Evolutionary conservation across 2,797 vertebrate species (phyloP).

Genomic region (Characodon lateralis): DNA sequence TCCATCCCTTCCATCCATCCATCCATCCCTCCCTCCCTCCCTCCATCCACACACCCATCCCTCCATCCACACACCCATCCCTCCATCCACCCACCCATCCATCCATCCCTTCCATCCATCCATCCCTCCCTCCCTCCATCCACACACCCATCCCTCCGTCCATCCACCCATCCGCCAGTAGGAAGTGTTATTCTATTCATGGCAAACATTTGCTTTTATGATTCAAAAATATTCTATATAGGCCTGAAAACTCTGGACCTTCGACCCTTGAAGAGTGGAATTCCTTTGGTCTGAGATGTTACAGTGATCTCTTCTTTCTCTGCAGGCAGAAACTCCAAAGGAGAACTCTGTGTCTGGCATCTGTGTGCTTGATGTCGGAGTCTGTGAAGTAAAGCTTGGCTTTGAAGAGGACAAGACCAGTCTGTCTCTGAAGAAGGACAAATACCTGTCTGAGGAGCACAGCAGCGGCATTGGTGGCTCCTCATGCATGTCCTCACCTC

Average conservation of each 20-base stretch:
- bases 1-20: too few species aligned
- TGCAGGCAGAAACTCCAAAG: slow-evolving; percentile 86
- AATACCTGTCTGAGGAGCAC: slow-evolving; percentile 91
- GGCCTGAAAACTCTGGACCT: background rate
- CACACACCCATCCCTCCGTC: too few species aligned
- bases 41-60: too few species aligned
- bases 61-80: too few species aligned
- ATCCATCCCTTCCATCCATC: too few species aligned
- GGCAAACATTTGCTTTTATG: too few species aligned
- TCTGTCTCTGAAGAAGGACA: slow-evolving; percentile 90
- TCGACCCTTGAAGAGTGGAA: background rate
- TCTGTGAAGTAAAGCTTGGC: slow-evolving; percentile 82
- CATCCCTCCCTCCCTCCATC: too few species aligned
- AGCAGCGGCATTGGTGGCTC: slow-evolving; percentile 98
- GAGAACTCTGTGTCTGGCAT: slow-evolving; percentile 88
- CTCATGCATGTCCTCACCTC: slow-evolving; percentile 95
- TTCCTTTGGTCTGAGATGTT: slow-evolving; percentile 4
- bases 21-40: too few species aligned
- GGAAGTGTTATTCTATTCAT: too few species aligned
- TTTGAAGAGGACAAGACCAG: slow-evolving; percentile 87
- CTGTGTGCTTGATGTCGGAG: slow-evolving; percentile 89
- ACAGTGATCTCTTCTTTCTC: slow-evolving; percentile 28
- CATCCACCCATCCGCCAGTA: too few species aligned
- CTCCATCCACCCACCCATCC: too few species aligned
- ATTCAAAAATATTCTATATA: background rate